Base-by-base conservation (phyloP, 1,140 invertebrate species). In the Brachionus asplanchnoidis region DNA sequence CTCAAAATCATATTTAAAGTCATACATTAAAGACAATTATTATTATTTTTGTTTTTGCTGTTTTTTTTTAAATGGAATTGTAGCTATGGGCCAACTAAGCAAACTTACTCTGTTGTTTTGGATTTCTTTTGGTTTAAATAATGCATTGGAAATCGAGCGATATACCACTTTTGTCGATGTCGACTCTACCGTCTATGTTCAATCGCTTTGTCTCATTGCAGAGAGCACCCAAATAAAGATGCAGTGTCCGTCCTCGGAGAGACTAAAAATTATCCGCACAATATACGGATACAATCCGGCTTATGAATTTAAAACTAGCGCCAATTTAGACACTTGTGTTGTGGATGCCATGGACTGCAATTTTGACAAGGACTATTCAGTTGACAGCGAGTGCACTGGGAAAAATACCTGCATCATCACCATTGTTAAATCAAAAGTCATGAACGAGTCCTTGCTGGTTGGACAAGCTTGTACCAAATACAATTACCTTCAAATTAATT, bases 401-500 rank as follows among this genome's bases (percentile, higher is more conserved):
- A 82, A 82, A 28, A 60, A 82, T 44, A 65, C 65, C 1, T 82
- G 79, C 14, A 42, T 82, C 9, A 23, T 82, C 20, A 82, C 79
- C 5, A 82, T 82, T 65, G 9, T 20, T 17, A 82, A 82, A 36
- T 20, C 50, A 5, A 36, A 23, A 40, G 28, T 82, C 32, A 65
- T 82, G 79, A 82, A 82, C n/a, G 79, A 82, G 20, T 82, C 79
- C 42, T 4, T n/a, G 2, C 17, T 46, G 5, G 36, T 65, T 0
- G 50, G 32, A 44, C 79, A 82, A 68, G 36, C 53, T 12, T 82
- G 79, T 68, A 82, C 20, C 20, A 46, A 44, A 12, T 82, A 44
- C 12, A 82, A 82, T 28, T 82, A 82, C 26, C 17, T 82, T 46
- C 79, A 82, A 68, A 82, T 82, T 44, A 82, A 65, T 68, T 82